Percentiles rank a stretch among this genome's conserved stretches.
These are phyloP conservation scores for Myiothlypis coronata DNA, from an alignment of 2,797 vertebrate species.

Conservation along the genomic window DNA sequence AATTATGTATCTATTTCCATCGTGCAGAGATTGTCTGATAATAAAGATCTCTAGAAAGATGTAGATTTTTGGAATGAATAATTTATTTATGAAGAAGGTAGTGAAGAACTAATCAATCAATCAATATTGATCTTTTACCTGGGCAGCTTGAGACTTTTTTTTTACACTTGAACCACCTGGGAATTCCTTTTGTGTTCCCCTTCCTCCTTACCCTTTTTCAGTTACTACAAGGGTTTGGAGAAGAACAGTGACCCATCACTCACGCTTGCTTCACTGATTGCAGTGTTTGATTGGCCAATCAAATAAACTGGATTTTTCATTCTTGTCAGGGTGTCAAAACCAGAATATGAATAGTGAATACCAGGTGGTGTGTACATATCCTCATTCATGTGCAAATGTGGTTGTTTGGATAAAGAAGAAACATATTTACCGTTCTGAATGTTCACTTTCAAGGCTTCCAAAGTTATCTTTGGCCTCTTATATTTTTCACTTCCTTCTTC, in stretches of 20 bases:
- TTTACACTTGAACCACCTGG: not conserved
- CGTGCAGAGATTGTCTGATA: not conserved
- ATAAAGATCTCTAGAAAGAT: not conserved
- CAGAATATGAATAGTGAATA: conserved; percentile 2
- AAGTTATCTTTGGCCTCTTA: not conserved
- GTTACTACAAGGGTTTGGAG: not conserved
- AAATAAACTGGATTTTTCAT: not conserved
- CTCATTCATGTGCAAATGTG: conserved; percentile 3
- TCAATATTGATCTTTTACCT: not conserved
- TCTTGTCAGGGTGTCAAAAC: conserved; percentile 26
- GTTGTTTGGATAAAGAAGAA: conserved; percentile 30
- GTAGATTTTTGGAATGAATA: not conserved
- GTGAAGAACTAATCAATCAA: not conserved
- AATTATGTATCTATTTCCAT: not conserved
- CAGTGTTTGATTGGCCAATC: not conserved
- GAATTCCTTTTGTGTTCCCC: not conserved
- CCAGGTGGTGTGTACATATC: not conserved
- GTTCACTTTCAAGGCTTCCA: conserved; percentile 6
- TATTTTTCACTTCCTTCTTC: conserved; percentile 13
- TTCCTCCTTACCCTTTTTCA: not conserved
- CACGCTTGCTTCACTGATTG: not conserved
- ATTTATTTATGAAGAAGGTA: not conserved
- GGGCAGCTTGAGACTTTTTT: not conserved
- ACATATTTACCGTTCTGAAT: conserved; percentile 37
- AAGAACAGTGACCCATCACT: not conserved